A percentile compares a stretch with the other conserved stretches of the same genome.
Evolutionary conservation across 2,797 vertebrate species (phyloP).

Genomic region (Sebastolobus alascanus): DNA sequence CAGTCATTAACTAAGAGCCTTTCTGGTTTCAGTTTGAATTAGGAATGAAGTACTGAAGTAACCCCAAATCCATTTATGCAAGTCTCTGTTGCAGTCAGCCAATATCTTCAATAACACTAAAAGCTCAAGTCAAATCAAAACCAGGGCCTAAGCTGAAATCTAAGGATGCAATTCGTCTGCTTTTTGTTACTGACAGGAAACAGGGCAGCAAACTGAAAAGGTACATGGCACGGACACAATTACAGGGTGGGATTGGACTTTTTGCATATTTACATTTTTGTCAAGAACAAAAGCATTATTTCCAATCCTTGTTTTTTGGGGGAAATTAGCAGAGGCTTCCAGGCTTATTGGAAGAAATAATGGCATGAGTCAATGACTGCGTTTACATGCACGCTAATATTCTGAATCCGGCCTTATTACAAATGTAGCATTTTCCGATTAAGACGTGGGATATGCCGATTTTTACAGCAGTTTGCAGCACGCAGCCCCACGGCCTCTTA

Average conservation of each 20-base stretch:
- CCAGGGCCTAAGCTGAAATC: background rate
- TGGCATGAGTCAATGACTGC: background rate
- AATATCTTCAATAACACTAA: slow-evolving; percentile 58
- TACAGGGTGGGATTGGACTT: background rate
- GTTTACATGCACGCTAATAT: background rate
- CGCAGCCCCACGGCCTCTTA: background rate
- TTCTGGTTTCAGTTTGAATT: slow-evolving; percentile 22
- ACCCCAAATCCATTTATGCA: slow-evolving; percentile 35
- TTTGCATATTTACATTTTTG: background rate
- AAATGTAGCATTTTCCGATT: background rate
- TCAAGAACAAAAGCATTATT: background rate
- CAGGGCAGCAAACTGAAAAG: background rate
- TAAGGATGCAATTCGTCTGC: background rate
- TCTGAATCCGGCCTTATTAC: background rate
- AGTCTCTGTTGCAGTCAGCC: slow-evolving; percentile 18
- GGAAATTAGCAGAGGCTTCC: background rate
- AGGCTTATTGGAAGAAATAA: background rate
- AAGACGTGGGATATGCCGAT: too few species aligned
- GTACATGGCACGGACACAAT: background rate
- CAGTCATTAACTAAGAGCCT: slow-evolving; percentile 32
- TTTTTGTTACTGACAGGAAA: slow-evolving; percentile 4
- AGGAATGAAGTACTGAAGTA: slow-evolving; percentile 17
- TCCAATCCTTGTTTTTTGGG: background rate
- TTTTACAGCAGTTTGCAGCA: background rate
- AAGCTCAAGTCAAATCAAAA: slow-evolving; percentile 48